Evolutionary conservation across 37 sponge, comb jelly and placozoan species (phyloP).

Genomic region (Haliclona indistincta): DNA sequence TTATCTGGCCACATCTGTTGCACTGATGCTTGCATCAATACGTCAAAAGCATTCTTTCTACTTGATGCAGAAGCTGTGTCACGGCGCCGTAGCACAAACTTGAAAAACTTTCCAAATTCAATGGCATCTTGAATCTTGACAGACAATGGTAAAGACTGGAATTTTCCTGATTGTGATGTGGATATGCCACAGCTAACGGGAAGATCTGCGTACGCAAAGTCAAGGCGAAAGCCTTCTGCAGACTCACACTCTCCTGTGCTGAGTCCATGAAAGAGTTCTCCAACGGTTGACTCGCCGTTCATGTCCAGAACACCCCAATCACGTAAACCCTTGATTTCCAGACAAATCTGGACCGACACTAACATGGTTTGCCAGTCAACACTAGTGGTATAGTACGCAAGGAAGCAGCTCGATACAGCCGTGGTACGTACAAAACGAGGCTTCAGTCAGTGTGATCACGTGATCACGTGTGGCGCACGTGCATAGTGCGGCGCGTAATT

Average conservation of each 20-base stretch:
- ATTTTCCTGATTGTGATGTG: not conserved
- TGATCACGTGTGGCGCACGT: too few relatives aligned
- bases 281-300: slow-evolving; percentile 6
- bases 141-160: not conserved
- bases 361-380: too few relatives aligned
- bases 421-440: too few relatives aligned
- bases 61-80: too few relatives aligned
- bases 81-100: not conserved
- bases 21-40: slow-evolving; percentile 4
- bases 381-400: too few relatives aligned
- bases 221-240: slow-evolving; percentile 18
- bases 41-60: not conserved
- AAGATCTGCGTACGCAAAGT: not conserved
- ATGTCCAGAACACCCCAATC: slow-evolving; percentile 7
- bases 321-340: not conserved
- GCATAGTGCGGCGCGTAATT: too few relatives aligned
- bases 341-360: slow-evolving; percentile 2
- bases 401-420: too few relatives aligned
- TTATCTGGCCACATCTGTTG: slow-evolving; percentile 20
- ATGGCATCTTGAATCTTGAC: slow-evolving; percentile 14
- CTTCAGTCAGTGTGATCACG: too few relatives aligned
- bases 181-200: slow-evolving; percentile 6
- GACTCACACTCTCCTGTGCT: not conserved
- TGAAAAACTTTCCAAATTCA: slow-evolving; percentile 26
- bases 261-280: slow-evolving; percentile 18